Percentiles rank a stretch among this genome's conserved stretches.
phyloP scores from a whole-genome alignment of 2,113 vertebrate species.

The Hymenochirus boettgeri region DNA sequence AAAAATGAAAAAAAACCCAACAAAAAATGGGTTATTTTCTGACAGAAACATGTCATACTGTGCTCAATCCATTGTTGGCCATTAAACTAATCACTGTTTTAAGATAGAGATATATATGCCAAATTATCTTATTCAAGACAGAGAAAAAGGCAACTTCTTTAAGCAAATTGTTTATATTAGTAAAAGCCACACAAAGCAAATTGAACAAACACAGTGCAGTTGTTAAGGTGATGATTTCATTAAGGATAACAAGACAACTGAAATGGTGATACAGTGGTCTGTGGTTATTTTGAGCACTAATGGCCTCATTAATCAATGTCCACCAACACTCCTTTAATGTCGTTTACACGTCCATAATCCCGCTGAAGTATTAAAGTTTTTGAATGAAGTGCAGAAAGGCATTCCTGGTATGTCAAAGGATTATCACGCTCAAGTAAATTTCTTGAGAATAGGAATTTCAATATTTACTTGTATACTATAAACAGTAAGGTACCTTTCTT shows the following conservation, averaged over 20 bases:
- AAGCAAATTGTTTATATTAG: constrained; percentile 34
- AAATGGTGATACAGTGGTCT: constrained; percentile 39
- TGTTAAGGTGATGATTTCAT: constrained; percentile 44
- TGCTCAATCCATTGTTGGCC: no score
- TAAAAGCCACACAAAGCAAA: constrained; percentile 11
- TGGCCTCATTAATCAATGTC: constrained; percentile 43
- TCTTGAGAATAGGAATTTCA: constrained; percentile 1
- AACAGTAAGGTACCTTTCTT: no score
- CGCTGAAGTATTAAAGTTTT: constrained; percentile 26
- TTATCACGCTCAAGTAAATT: not conserved
- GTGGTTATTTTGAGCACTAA: constrained; percentile 33
- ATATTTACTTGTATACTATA: constrained; percentile 6
- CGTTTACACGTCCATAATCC: constrained; percentile 39
- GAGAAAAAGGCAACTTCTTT: constrained; percentile 11
- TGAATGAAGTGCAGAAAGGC: constrained; percentile 11
- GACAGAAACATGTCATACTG: no score
- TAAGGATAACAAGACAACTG: constrained; percentile 40
- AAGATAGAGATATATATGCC: constrained; percentile 14
- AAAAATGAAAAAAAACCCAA: no score
- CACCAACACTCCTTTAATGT: constrained; percentile 31
- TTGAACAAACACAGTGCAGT: constrained; percentile 33
- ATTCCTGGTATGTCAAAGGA: constrained; percentile 15
- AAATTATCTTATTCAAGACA: constrained; percentile 2
- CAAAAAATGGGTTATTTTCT: no score
- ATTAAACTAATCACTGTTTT: constrained; percentile 31